Conservation (phyloP, 2,797 vertebrate genomes). For the Gila robusta region DNA sequence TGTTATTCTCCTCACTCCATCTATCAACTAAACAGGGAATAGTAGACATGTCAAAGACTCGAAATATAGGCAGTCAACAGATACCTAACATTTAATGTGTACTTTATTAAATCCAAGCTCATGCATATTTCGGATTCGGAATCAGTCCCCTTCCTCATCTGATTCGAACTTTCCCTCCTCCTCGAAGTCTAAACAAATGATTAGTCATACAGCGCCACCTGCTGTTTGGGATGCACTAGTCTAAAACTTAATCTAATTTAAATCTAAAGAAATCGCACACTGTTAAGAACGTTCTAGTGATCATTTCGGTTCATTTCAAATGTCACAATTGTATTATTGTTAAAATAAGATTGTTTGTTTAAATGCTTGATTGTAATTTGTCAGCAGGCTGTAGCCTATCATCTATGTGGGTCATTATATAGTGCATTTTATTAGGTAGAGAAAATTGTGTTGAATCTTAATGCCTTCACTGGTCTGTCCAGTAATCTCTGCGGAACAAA, state of each 20-base stretch:
- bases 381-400: background rate
- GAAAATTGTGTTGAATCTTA: background rate
- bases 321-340: background rate
- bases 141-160: background rate
- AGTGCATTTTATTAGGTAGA: background rate
- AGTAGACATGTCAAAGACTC: conserved; percentile 35
- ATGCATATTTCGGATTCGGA: background rate
- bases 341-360: background rate
- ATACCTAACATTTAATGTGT: background rate
- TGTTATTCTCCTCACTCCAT: conserved; percentile 66
- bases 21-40: conserved; percentile 38
- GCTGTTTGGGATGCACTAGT: conserved; percentile 34
- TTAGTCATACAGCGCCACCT: background rate
- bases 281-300: background rate
- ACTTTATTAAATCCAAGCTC: background rate
- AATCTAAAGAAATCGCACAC: background rate
- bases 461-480: background rate
- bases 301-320: background rate
- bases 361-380: background rate
- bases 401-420: background rate
- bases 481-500: too few relatives aligned
- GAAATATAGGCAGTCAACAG: background rate
- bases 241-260: background rate
- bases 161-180: conserved; percentile 48
- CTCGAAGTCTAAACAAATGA: background rate